Evolutionary conservation across 2,797 vertebrate genomes (phyloP).

Genomic region (Malurus splendens): DNA sequence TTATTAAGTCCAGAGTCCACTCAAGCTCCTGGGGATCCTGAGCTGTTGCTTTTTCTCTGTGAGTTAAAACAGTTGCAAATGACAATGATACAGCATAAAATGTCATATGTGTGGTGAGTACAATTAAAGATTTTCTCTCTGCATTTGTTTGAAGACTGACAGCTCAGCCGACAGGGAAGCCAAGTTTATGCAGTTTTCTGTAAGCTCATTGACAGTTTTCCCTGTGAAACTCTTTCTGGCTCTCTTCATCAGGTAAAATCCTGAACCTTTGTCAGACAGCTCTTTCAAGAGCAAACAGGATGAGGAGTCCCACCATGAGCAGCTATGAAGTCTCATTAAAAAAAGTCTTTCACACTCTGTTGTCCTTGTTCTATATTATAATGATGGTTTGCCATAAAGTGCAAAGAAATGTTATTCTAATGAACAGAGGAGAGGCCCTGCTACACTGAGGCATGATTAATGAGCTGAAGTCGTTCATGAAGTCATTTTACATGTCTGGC

Average conservation of each 20-base stretch:
- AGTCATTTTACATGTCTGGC: not conserved
- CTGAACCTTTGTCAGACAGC: conserved; percentile 58
- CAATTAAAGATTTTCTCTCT: conserved; percentile 55
- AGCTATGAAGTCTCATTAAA: conserved; percentile 72
- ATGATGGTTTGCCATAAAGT: conserved; percentile 51
- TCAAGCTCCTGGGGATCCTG: not conserved
- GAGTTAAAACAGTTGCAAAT: not conserved
- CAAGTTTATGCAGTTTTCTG: conserved; percentile 31
- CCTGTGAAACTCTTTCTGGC: conserved; percentile 27
- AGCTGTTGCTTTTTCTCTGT: not conserved
- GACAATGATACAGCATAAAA: conserved; percentile 17
- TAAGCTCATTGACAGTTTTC: conserved; percentile 60
- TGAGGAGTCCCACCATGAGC: conserved; percentile 32
- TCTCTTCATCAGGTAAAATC: conserved; percentile 55
- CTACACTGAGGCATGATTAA: conserved; percentile 41
- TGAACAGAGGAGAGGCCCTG: conserved; percentile 28
- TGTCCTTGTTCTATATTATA: conserved; percentile 52
- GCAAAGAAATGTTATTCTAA: conserved; percentile 53
- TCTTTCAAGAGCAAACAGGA: conserved; percentile 52
- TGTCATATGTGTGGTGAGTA: not conserved
- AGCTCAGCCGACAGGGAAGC: conserved; percentile 47
- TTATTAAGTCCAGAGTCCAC: not conserved
- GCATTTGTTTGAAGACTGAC: conserved; percentile 53
- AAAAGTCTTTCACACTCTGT: conserved; percentile 42
- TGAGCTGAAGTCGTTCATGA: conserved; percentile 40